Evolutionary conservation across 1,140 invertebrate genomes (phyloP).

Genomic region (Aphis gossypii): DNA sequence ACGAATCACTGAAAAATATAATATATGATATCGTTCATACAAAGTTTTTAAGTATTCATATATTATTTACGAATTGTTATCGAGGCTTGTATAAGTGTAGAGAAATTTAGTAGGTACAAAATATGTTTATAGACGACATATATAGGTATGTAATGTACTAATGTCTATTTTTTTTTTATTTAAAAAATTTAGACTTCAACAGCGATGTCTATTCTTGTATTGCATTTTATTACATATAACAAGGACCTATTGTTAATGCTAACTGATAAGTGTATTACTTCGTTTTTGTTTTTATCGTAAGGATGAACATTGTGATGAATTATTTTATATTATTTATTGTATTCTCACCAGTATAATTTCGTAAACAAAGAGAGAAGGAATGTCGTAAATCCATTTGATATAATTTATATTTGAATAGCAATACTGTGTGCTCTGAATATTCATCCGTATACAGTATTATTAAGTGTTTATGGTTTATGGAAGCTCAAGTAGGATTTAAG

Average conservation of each 20-base stretch:
- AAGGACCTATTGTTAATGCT: not conserved
- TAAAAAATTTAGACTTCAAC: too few relatives aligned
- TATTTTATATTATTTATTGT: conserved; percentile 15
- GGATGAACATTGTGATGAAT: not conserved
- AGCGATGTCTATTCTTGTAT: not conserved
- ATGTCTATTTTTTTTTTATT: not conserved
- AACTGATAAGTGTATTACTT: not conserved
- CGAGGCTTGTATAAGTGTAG: not conserved
- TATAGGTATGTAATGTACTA: not conserved
- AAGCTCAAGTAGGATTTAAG: conserved; percentile 49
- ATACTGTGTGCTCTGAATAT: not conserved
- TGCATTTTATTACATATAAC: not conserved
- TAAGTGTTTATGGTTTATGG: conserved; percentile 49
- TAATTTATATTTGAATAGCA: conserved; percentile 41
- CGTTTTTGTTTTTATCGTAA: not conserved
- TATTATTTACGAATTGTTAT: not conserved
- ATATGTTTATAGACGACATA: not conserved
- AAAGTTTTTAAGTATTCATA: not conserved
- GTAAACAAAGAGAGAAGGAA: not conserved
- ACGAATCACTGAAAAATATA: not conserved
- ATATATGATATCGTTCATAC: not conserved
- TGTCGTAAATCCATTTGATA: conserved; percentile 33
- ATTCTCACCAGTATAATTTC: not conserved
- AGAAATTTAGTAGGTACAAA: not conserved
- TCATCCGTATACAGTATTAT: not conserved